phyloP scores from a whole-genome alignment of 2,888 invertebrate species.

The Oscheius sp. region DNA sequence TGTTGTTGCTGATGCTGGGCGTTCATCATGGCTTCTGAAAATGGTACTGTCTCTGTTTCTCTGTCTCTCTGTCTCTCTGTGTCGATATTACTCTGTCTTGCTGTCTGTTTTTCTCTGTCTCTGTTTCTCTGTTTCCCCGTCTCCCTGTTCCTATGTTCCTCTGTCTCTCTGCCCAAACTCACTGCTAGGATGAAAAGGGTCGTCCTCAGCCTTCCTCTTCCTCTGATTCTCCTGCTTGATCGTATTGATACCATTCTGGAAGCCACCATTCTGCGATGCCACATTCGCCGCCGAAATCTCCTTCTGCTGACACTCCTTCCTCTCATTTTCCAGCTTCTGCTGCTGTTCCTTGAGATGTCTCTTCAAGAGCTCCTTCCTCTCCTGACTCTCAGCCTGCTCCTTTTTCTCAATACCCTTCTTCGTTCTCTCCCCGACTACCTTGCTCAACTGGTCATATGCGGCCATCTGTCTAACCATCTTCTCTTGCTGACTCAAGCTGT shows the following conservation, averaged over 20 bases:
- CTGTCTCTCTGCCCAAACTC: neutral
- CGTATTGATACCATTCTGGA: neutral
- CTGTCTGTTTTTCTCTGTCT: no score
- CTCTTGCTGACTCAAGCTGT: neutral
- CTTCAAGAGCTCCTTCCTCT: neutral
- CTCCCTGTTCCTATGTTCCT: neutral
- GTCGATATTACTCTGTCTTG: no score
- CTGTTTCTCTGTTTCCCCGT: no score
- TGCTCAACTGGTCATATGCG: neutral
- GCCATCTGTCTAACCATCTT: neutral
- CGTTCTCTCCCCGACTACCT: neutral
- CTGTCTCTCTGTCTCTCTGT: neutral
- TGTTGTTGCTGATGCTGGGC: neutral
- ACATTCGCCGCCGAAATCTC: neutral
- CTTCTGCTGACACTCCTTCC: slow-evolving; percentile 8
- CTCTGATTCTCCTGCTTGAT: slow-evolving; percentile 11
- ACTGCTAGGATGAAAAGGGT: slow-evolving; percentile 5
- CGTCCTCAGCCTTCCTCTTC: slow-evolving; percentile 18
- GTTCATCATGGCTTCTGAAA: slow-evolving; percentile 13
- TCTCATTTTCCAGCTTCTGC: slow-evolving; percentile 15
- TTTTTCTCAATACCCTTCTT: neutral
- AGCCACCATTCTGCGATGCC: slow-evolving; percentile 18
- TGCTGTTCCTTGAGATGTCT: neutral
- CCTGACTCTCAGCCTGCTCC: neutral
- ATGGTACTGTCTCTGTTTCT: neutral